A percentile compares a stretch with the other conserved stretches of the same genome.
Conservation (phyloP, 2,113 vertebrate genomes). For the Nestor notabilis region DNA sequence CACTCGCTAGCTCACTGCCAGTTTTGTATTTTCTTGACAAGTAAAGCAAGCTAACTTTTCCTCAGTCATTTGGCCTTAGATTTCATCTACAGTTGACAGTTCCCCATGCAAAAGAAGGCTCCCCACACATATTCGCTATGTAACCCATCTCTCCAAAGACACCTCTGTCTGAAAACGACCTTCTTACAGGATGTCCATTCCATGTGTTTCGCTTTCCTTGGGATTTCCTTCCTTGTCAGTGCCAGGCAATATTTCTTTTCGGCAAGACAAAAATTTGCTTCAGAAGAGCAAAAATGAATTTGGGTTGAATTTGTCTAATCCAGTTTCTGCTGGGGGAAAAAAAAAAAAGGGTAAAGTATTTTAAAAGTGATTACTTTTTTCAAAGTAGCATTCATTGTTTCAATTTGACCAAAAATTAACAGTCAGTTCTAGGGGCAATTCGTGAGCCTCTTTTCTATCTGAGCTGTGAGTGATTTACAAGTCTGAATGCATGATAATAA, state of each 20-base stretch:
- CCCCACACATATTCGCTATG: not conserved
- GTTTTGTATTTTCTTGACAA: not conserved
- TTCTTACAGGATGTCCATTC: not conserved
- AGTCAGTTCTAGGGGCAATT: not conserved
- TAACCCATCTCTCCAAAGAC: not conserved
- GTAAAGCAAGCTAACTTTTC: not conserved
- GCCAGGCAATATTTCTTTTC: not conserved
- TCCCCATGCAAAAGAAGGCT: not conserved
- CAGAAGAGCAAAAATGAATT: not conserved
- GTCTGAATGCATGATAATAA: not conserved
- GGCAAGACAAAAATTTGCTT: not conserved
- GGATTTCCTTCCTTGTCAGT: not conserved
- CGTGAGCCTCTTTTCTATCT: not conserved
- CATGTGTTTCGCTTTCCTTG: not conserved
- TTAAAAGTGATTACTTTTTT: not conserved
- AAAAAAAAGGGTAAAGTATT: not conserved
- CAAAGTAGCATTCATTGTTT: not conserved
- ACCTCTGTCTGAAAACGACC: not conserved
- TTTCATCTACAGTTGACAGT: not conserved
- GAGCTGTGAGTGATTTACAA: not conserved
- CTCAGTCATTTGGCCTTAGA: not conserved
- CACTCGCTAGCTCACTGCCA: not conserved
- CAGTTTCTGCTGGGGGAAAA: not conserved
- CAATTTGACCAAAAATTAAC: not conserved
- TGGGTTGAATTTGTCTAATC: not conserved